A percentile compares a stretch with the other conserved stretches of the same genome.
These are phyloP conservation scores for Congeria kusceri DNA, from an alignment of 2,888 invertebrate species.

Conservation along the genomic window DNA sequence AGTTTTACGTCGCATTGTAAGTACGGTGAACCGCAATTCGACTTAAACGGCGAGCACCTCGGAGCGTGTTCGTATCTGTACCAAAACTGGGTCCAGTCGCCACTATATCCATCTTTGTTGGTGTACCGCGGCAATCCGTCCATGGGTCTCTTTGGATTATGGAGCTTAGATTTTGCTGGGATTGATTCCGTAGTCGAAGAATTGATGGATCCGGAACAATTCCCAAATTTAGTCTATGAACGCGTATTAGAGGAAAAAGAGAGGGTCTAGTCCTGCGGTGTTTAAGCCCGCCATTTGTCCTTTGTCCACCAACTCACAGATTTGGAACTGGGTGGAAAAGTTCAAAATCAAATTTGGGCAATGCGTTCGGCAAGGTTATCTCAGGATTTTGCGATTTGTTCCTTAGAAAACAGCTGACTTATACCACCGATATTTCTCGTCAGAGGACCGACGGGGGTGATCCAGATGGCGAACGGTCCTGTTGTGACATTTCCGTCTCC, in stretches of 20 bases:
- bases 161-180: constrained; percentile 44
- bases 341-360: constrained; percentile 51
- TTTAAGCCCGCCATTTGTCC: constrained; percentile 67
- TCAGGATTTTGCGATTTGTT: constrained; percentile 52
- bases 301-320: constrained; percentile 74
- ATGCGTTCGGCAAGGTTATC: constrained; percentile 51
- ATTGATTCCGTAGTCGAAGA: constrained; percentile 50
- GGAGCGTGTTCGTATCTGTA: constrained; percentile 55
- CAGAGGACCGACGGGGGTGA: constrained; percentile 63
- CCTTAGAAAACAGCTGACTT: constrained; percentile 64
- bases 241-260: constrained; percentile 76
- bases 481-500: constrained; percentile 68
- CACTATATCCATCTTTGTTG: constrained; percentile 53
- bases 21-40: constrained; percentile 47
- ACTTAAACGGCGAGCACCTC: no score
- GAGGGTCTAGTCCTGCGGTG: constrained; percentile 74
- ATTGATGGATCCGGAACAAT: constrained; percentile 65
- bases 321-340: constrained; percentile 71
- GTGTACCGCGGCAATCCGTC: constrained; percentile 48
- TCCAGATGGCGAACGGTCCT: constrained; percentile 76
- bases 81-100: constrained; percentile 53
- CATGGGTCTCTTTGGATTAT: constrained; percentile 45
- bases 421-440: constrained; percentile 67
- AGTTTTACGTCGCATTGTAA: constrained; percentile 45
- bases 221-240: constrained; percentile 78